phyloP scores from a whole-genome alignment of 2,797 vertebrate species.

The Perodicticus potto region DNA sequence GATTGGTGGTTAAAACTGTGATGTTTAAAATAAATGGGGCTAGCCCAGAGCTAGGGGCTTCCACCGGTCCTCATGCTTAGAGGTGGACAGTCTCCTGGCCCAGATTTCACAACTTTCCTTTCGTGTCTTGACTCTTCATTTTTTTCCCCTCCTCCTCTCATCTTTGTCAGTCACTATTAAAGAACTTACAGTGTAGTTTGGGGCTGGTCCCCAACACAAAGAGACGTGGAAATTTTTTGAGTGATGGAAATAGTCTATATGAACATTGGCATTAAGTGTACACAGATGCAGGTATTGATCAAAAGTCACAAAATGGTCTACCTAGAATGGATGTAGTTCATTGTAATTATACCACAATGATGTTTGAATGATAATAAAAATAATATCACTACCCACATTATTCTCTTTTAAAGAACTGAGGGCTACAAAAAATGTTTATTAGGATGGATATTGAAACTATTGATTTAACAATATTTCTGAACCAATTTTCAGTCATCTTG shows the following conservation, averaged over 20 bases:
- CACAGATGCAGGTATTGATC: background rate
- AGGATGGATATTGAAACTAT: background rate
- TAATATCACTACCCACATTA: background rate
- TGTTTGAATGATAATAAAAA: background rate
- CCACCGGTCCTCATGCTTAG: too few relatives aligned
- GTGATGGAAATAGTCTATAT: background rate
- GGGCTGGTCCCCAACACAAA: too few relatives aligned
- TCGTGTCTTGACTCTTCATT: too few relatives aligned
- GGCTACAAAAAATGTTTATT: background rate
- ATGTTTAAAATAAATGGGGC: too few relatives aligned
- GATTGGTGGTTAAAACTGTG: too few relatives aligned
- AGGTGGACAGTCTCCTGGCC: too few relatives aligned
- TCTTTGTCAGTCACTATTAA: too few relatives aligned
- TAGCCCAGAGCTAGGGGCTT: too few relatives aligned
- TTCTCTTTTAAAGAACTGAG: background rate
- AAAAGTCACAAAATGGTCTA: background rate
- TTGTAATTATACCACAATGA: background rate
- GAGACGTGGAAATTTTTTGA: background rate
- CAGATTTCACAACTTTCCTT: too few relatives aligned
- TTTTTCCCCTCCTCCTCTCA: too few relatives aligned
- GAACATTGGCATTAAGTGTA: background rate
- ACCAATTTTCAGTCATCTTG: background rate
- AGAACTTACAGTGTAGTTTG: too few relatives aligned
- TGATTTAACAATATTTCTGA: background rate
- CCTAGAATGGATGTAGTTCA: background rate